Percentiles rank a stretch among this genome's conserved stretches.
Evolutionary conservation across 2,113 vertebrate species (phyloP).

Genomic region (Petroica traversi): DNA sequence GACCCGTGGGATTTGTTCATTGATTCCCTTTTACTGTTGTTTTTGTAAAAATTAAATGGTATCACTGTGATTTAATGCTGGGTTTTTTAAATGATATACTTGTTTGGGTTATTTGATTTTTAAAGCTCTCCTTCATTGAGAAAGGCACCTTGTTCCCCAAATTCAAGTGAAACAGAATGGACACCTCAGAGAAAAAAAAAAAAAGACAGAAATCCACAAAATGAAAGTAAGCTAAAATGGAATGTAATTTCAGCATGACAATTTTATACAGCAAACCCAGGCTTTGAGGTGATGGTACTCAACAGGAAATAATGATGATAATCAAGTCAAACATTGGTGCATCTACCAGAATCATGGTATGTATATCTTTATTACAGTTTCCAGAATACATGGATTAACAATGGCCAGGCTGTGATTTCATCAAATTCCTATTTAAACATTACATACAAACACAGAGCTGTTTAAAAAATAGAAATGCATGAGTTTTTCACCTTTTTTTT

Average conservation of each 20-base stretch:
- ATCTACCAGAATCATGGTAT: slow-evolving; percentile 25
- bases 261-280: not conserved
- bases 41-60: not conserved
- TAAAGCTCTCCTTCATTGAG: not conserved
- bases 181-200: not conserved
- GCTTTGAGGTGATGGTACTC: not conserved
- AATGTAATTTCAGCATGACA: not conserved
- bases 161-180: not conserved
- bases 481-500: slow-evolving; percentile 35
- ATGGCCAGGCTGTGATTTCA: slow-evolving; percentile 59
- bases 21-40: slow-evolving; percentile 16
- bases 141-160: not conserved
- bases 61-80: not conserved
- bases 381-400: slow-evolving; percentile 57
- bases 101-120: not conserved
- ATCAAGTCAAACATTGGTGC: slow-evolving; percentile 36
- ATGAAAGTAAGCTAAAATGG: not conserved
- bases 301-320: not conserved
- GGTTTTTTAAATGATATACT: fast-evolving
- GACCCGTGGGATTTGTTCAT: not conserved
- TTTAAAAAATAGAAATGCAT: slow-evolving; percentile 59
- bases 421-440: slow-evolving; percentile 58
- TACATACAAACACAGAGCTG: slow-evolving; percentile 58
- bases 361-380: slow-evolving; percentile 57
- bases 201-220: not conserved